Base-by-base conservation (phyloP, 2,797 vertebrate genomes). In the Apogon hyalosoma region DNA sequence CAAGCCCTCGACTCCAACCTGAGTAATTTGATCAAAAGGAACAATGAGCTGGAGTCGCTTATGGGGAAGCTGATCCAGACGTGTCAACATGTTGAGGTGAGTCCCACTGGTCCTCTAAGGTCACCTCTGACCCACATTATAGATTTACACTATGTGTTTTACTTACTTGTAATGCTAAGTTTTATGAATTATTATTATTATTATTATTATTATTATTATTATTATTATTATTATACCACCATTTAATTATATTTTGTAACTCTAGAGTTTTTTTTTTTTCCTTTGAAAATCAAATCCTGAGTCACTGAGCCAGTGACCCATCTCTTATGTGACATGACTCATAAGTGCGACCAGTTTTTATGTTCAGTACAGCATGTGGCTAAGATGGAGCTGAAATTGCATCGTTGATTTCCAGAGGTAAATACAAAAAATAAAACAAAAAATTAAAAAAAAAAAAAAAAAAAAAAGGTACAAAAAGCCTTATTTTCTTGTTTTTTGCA, bases 11-110 rank as follows among this genome's bases (percentile, higher is more conserved):
- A 98, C 76, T 94, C 94, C 78, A 98, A 97, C 87, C 95, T 98
- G 82, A 94, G 92, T 77, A 96, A 91, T 81, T 89, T 98, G 83
- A 96, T 98, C 85, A 98, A 97, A 94, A 96, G 97, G 85, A 98
- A 98, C 86, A 96, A 96, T 0, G 97, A 98, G 91, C 92, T 98
- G 90, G 97, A 98, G 92, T 95, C 94, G 7, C 95, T 98, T n/a
- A 93, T 98, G 95, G 96, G 95, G 6, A 97, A 97, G 85, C 91
- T 98, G 77, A 98, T 98, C 87, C 97, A 98, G 90, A 97, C 97
- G 15, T 98, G 97, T 90, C 97, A 98, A 55, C 96, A 98, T 53
- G 97, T 98, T 10, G 97, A 98, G 95, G 97, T 98, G 85, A 96
- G 96, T 93, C 50, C 11, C 43, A 1, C 10, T 38, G n/a, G 24